A percentile compares a stretch with the other conserved stretches of the same genome.
phyloP scores from a whole-genome alignment of 1,140 invertebrate genomes.

The Cyclargus thomasi region DNA sequence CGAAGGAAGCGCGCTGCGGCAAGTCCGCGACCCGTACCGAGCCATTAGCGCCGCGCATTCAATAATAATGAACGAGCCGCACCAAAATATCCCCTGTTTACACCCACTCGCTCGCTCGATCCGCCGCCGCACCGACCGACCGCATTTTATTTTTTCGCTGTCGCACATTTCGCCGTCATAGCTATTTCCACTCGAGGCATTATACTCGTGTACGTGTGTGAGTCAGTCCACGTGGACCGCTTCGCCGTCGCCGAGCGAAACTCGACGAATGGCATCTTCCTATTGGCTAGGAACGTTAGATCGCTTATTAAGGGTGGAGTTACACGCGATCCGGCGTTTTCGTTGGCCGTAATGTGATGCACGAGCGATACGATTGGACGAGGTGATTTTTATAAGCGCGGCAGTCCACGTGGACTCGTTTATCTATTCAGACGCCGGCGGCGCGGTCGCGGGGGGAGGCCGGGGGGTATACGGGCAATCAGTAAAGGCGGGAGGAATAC shows the following conservation, averaged over 20 bases:
- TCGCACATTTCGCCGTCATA: constrained; percentile 76
- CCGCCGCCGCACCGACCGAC: constrained; percentile 67
- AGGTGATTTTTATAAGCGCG: constrained; percentile 73
- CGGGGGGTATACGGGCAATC: constrained; percentile 76
- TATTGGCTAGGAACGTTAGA: constrained; percentile 54
- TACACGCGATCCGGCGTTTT: constrained; percentile 49
- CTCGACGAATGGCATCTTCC: constrained; percentile 37
- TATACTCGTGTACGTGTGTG: constrained; percentile 68
- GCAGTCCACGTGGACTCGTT: constrained; percentile 75
- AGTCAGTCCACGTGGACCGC: constrained; percentile 71
- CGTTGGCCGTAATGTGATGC: constrained; percentile 45
- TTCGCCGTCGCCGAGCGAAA: constrained; percentile 57
- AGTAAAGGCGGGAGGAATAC: constrained; percentile 75
- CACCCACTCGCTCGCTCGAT: constrained; percentile 68
- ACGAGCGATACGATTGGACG: constrained; percentile 49
- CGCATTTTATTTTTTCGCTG: constrained; percentile 76
- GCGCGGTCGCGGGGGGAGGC: constrained; percentile 71
- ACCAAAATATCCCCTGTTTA: constrained; percentile 74
- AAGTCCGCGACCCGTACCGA: constrained; percentile 45
- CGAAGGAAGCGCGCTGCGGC: constrained; percentile 37
- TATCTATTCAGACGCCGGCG: constrained; percentile 76
- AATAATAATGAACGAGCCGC: constrained; percentile 73
- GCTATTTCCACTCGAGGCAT: constrained; percentile 75
- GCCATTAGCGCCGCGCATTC: constrained; percentile 71
- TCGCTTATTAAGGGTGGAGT: constrained; percentile 76